These are phyloP conservation scores for Lepidocyrtinus sp. DNA, from an alignment of 2,888 invertebrate species.

Conservation along the genomic window DNA sequence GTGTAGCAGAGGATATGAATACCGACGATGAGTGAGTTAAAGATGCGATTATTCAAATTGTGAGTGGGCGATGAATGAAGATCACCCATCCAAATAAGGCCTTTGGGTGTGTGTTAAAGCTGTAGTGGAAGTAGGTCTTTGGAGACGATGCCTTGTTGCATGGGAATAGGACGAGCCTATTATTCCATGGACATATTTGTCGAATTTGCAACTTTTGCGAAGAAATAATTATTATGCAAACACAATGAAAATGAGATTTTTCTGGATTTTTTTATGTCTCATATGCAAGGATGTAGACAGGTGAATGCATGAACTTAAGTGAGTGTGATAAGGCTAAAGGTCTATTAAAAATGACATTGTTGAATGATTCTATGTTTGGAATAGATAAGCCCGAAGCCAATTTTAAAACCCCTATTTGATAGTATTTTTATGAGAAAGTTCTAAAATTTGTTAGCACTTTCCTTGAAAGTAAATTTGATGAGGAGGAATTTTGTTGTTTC, in stretches of 20 bases:
- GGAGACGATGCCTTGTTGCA: not conserved
- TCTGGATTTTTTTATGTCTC: conserved; percentile 8
- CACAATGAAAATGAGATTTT: not conserved
- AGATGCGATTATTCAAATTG: conserved; percentile 56
- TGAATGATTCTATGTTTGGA: too few relatives aligned
- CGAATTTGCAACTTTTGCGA: conserved; percentile 43
- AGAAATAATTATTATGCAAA: conserved; percentile 11
- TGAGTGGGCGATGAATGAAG: conserved; percentile 67
- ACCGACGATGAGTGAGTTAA: conserved; percentile 23
- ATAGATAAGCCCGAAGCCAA: too few relatives aligned
- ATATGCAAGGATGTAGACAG: conserved; percentile 3
- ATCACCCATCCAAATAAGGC: conserved; percentile 66
- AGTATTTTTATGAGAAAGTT: too few relatives aligned
- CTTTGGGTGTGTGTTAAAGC: conserved; percentile 60
- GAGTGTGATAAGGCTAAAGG: conserved; percentile 21
- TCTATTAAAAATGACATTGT: not conserved
- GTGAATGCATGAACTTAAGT: not conserved
- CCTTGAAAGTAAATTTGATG: not conserved
- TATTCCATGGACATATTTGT: conserved; percentile 41
- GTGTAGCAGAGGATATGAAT: conserved; percentile 7
- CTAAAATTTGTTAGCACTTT: not conserved
- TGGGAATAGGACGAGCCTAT: not conserved
- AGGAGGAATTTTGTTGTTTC: not conserved
- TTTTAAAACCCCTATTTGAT: too few relatives aligned
- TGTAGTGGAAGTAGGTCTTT: conserved; percentile 17